Evolutionary conservation across 2,888 invertebrate species (phyloP).

Genomic region (Cylloceria caligata): DNA sequence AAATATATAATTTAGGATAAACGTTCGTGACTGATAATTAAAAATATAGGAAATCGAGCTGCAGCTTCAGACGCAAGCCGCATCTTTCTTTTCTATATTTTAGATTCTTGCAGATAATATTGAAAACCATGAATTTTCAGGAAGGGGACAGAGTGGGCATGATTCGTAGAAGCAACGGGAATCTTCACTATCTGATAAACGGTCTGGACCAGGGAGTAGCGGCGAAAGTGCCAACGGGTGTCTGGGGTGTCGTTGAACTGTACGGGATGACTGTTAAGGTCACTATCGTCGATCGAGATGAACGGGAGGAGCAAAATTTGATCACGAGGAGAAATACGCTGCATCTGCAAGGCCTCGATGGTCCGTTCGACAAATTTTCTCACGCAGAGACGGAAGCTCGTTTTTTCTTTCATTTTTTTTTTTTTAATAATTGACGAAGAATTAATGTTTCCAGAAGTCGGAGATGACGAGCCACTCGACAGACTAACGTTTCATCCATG

Average conservation of each 20-base stretch:
- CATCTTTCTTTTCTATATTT: too few species aligned
- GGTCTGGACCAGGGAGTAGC: conserved; percentile 97
- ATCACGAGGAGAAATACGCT: conserved; percentile 89
- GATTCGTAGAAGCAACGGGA: conserved; percentile 93
- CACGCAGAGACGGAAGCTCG: not conserved
- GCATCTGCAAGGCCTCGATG: conserved; percentile 85
- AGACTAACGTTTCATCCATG: conserved; percentile 94
- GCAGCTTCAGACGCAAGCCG: too few species aligned
- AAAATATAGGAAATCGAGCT: too few species aligned
- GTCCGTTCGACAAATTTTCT: conserved; percentile 69
- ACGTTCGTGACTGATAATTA: too few species aligned
- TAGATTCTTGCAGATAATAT: too few species aligned
- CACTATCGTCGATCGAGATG: conserved; percentile 94
- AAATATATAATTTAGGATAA: too few species aligned
- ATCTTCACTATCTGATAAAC: conserved; percentile 96
- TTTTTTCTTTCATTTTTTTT: conserved; percentile 4
- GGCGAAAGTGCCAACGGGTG: conserved; percentile 90
- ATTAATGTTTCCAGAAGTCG: conserved; percentile 74
- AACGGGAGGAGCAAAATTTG: conserved; percentile 91
- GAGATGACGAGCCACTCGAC: conserved; percentile 85
- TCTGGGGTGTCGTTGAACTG: conserved; percentile 98
- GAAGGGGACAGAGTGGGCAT: conserved; percentile 97
- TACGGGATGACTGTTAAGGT: conserved; percentile 98
- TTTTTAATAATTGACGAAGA: conserved; percentile 8
- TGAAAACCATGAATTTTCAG: too few species aligned